Percentiles rank a stretch among this genome's conserved stretches.
Conservation (phyloP, 2,797 vertebrate species). For the Trichosurus vulpecula region DNA sequence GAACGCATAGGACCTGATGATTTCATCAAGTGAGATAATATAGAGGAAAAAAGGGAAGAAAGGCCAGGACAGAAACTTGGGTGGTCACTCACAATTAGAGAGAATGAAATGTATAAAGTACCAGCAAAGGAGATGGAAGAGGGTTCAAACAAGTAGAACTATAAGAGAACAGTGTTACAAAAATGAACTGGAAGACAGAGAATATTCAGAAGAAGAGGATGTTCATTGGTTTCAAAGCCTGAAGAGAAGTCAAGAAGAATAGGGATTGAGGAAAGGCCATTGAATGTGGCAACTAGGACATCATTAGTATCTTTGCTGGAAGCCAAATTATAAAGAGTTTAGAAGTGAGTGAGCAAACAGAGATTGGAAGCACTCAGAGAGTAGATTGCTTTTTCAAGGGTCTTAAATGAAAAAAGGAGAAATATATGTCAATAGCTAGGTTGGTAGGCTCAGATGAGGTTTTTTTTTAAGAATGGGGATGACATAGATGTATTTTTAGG, state of each 20-base stretch:
- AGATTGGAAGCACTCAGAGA: background rate
- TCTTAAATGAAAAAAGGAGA: background rate
- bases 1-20: background rate
- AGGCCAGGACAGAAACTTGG: background rate
- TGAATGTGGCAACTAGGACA: background rate
- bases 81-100: background rate
- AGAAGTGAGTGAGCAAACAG: background rate
- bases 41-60: background rate
- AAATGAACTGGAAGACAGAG: background rate
- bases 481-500: background rate
- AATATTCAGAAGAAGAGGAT: background rate
- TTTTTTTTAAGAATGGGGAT: background rate
- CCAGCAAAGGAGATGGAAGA: background rate
- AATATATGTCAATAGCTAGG: no score
- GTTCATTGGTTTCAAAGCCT: background rate
- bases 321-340: background rate
- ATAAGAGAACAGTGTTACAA: background rate
- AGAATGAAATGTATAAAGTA: background rate
- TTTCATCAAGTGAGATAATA: background rate
- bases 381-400: background rate
- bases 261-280: background rate
- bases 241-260: background rate
- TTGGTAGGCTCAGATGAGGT: background rate
- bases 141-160: background rate
- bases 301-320: background rate